Conservation (phyloP, 2,113 vertebrate species). For the Balaenoptera acutorostrata region DNA sequence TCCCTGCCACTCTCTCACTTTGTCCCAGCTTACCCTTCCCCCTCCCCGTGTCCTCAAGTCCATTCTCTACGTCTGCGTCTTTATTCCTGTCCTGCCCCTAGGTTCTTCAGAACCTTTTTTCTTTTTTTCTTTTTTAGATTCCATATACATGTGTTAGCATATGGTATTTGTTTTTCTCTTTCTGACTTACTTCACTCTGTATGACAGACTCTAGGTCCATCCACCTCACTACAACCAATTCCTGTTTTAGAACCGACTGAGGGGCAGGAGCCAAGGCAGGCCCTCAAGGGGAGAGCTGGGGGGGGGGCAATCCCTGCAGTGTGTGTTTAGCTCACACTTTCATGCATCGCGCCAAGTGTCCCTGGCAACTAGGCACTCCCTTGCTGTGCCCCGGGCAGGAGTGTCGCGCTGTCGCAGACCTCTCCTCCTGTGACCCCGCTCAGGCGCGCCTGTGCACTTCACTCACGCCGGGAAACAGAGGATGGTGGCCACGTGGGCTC, state of each 20-base stretch:
- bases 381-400: too few species aligned
- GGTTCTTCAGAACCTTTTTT: too few species aligned
- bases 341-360: accelerated
- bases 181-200: too few species aligned
- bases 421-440: not conserved
- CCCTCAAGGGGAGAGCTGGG: accelerated
- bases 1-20: too few species aligned
- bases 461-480: not conserved
- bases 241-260: not conserved
- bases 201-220: too few species aligned
- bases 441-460: not conserved
- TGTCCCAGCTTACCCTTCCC: too few species aligned
- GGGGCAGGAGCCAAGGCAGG: not conserved
- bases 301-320: accelerated
- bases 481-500: not conserved
- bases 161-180: too few species aligned
- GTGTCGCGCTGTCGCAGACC: not conserved
- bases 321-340: not conserved
- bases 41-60: too few species aligned
- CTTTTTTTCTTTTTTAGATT: too few species aligned
- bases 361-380: not conserved
- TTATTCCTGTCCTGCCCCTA: too few species aligned
- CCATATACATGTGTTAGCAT: too few species aligned
- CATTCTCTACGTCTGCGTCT: too few species aligned
- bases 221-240: not conserved